A percentile compares a stretch with the other conserved stretches of the same genome.
Conservation (phyloP, 2,888 invertebrate genomes). For the Drosophila incognita region DNA sequence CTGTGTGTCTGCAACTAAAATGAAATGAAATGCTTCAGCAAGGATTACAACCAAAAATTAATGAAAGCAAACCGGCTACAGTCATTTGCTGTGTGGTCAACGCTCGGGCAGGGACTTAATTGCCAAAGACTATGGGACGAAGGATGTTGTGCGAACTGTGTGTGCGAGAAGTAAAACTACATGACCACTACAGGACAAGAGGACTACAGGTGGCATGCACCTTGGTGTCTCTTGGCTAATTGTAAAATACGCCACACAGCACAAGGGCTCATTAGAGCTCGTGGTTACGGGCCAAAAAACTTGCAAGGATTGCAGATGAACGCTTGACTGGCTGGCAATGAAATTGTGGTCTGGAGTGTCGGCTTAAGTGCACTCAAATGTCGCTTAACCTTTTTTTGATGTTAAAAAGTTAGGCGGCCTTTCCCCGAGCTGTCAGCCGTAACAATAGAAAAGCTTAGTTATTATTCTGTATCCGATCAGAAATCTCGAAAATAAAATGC, state of each 20-base stretch:
- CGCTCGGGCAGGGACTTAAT: constrained; percentile 80
- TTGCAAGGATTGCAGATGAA: constrained; percentile 46
- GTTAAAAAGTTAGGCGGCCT: constrained; percentile 7
- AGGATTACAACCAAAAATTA: constrained; percentile 83
- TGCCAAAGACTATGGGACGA: constrained; percentile 72
- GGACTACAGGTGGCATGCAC: constrained; percentile 66
- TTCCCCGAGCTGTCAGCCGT: constrained; percentile 15
- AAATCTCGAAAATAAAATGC: constrained; percentile 9
- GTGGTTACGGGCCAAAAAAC: constrained; percentile 73
- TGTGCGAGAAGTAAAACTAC: constrained; percentile 1
- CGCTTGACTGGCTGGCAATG: constrained; percentile 39
- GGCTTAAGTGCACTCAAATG: constrained; percentile 52
- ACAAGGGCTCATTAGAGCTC: constrained; percentile 68
- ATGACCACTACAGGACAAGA: constrained; percentile 15
- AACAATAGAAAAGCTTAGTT: constrained; percentile 3
- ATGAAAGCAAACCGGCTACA: constrained; percentile 83
- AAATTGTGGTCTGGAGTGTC: constrained; percentile 28
- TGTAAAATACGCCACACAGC: constrained; percentile 65
- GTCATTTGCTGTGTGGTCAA: constrained; percentile 81
- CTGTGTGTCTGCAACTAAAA: constrained; percentile 66
- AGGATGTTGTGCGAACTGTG: constrained; percentile 21
- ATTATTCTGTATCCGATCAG: neutral
- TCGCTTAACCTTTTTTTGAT: constrained; percentile 34
- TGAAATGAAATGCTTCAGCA: constrained; percentile 78
- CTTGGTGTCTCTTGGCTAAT: constrained; percentile 73